Base-by-base conservation (phyloP, 2,888 invertebrate species). In the Hypselothyrea guttata region DNA sequence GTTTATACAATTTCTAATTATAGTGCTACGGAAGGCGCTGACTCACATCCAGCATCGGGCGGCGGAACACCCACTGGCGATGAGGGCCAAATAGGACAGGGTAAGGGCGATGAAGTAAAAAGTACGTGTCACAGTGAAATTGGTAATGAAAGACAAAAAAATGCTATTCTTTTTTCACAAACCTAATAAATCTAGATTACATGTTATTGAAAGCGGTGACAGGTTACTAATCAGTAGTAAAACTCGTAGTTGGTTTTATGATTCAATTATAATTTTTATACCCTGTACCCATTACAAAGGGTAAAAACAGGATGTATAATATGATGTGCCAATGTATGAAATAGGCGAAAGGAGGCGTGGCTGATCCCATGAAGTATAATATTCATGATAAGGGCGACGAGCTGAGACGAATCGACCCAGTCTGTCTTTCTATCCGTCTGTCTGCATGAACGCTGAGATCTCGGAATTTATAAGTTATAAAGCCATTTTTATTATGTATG, bases 1-100 rank as follows among this genome's bases (percentile, higher is more conserved):
- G 53, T 63, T 73, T 63, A 63, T 63, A 59, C 73, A 57, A 69
- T 71, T 74, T 70, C 45, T 69, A 60, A 61, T 74, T 75, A 83
- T 92, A 97, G 96, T 91, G 96, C 96, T 75, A 97, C 97, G 73
- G 96, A 96, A 71, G 96, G 96, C 62, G 97, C 97, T 12, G 97
- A 97, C 90, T 96, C 96, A 90, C 94, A 95, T 81, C 95, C 96
- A 62, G 95, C 92, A 42, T 95, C 95, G 56, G 93, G 94, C 47
- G 93, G 93, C 40, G 94, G 94, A 66, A 94, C 95, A 38, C 95
- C 95, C 74, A 94, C 94, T 59, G 88, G 88, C 48, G 95, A 95
- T 87, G 94, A 95, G 47, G 94, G 93, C 72, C 95, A 94, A 81
- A 95, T 95, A 88, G 95, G 95, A 88, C 93, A 92, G 88, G 94